Evolutionary conservation across 2,888 invertebrate species (phyloP).

Genomic region (Leptinotarsa peninsularis): DNA sequence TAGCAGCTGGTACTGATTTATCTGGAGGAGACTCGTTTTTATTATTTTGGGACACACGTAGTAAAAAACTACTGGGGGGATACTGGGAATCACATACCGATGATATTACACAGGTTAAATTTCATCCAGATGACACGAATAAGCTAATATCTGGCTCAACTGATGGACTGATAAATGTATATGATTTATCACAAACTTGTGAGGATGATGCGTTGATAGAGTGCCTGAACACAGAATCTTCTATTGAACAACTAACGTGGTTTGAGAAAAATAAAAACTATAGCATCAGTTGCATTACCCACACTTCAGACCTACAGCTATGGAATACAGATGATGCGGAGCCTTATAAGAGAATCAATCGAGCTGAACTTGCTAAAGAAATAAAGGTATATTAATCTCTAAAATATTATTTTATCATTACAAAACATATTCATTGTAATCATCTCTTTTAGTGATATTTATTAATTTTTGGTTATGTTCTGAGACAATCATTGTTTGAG

Average conservation of each 20-base stretch:
- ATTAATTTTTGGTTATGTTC: too few species aligned
- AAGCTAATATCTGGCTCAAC: slow-evolving; percentile 80
- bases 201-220: slow-evolving; percentile 86
- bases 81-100: slow-evolving; percentile 88
- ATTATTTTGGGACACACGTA: slow-evolving; percentile 84
- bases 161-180: slow-evolving; percentile 89
- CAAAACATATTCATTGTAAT: too few species aligned
- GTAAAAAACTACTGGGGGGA: slow-evolving; percentile 75
- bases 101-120: slow-evolving; percentile 82
- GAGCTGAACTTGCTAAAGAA: slow-evolving; percentile 71
- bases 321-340: slow-evolving; percentile 77
- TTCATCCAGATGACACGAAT: slow-evolving; percentile 77
- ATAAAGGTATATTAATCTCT: slow-evolving; percentile 66
- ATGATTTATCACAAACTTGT: slow-evolving; percentile 76
- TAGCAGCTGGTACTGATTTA: slow-evolving; percentile 82
- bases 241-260: slow-evolving; percentile 77
- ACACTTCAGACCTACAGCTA: slow-evolving; percentile 77
- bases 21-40: slow-evolving; percentile 78
- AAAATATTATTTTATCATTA: too few species aligned
- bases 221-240: slow-evolving; percentile 83
- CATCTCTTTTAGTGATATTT: too few species aligned
- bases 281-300: slow-evolving; percentile 76
- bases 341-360: slow-evolving; percentile 69
- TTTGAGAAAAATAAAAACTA: slow-evolving; percentile 64
- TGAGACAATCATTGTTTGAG: too few species aligned